A percentile compares a stretch with the other conserved stretches of the same genome.
phyloP scores from a whole-genome alignment of 2,113 vertebrate species.

The Cyprinodon brontotheroides region DNA sequence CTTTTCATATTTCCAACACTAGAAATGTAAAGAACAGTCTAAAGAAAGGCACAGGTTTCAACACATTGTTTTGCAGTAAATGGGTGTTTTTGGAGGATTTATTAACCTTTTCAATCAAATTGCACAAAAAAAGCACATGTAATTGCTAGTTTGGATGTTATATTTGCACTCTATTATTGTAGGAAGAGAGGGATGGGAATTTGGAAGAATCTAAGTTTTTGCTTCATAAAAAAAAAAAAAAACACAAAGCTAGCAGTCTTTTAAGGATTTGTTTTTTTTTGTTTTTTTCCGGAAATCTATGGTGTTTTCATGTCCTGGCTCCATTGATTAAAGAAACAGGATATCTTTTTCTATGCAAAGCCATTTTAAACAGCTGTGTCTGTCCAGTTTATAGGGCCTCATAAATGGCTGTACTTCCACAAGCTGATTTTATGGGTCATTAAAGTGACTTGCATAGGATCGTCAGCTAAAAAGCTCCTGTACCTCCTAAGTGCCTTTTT shows the following conservation, averaged over 20 bases:
- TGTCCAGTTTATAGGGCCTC: slow-evolving; percentile 3
- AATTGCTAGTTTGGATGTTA: background rate
- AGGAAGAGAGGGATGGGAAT: background rate
- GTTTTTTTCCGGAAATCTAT: background rate
- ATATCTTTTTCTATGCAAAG: slow-evolving; percentile 9
- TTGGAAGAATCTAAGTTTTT: background rate
- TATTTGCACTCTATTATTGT: slow-evolving; percentile 19
- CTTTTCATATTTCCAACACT: background rate
- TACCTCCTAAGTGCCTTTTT: slow-evolving; percentile 60
- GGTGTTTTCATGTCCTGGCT: slow-evolving; percentile 1
- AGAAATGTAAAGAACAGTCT: background rate
- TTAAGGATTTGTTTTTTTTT: slow-evolving; percentile 41
- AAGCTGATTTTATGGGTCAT: slow-evolving; percentile 2
- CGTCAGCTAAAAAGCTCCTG: slow-evolving; percentile 12
- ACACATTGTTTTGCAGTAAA: background rate
- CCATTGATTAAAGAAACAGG: slow-evolving; percentile 20
- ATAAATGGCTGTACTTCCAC: slow-evolving; percentile 4
- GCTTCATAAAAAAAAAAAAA: background rate
- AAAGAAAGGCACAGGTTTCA: background rate
- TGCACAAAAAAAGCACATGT: background rate
- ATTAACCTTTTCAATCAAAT: background rate
- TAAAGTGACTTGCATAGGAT: background rate
- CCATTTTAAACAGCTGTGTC: slow-evolving; percentile 11
- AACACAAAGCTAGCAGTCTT: slow-evolving; percentile 31
- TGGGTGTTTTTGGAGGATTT: background rate